Evolutionary conservation across 2,888 invertebrate genomes (phyloP).

Genomic region (Meteorus cinctellus): DNA sequence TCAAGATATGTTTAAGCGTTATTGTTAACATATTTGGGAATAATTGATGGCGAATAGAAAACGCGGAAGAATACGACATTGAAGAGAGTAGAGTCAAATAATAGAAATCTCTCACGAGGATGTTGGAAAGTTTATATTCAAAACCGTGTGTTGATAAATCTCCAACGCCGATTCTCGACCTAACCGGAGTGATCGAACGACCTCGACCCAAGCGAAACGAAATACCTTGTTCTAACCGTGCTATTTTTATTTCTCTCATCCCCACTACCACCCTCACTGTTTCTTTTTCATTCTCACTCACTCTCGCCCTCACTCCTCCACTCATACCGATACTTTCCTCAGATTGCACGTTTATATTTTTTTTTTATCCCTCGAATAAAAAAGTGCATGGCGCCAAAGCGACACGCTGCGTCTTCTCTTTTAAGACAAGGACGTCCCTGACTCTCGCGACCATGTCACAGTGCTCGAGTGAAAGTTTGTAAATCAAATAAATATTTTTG

Average conservation of each 20-base stretch:
- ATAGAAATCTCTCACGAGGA: neutral
- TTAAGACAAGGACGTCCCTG: slow-evolving; percentile 50
- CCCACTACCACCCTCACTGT: slow-evolving; percentile 3
- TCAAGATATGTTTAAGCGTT: no score
- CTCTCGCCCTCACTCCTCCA: neutral
- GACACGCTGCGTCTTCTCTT: slow-evolving; percentile 36
- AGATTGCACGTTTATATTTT: slow-evolving; percentile 30
- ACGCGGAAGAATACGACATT: neutral
- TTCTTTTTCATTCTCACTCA: neutral
- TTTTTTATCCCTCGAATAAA: slow-evolving; percentile 21
- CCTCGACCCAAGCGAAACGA: slow-evolving; percentile 50
- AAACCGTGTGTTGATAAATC: slow-evolving; percentile 15
- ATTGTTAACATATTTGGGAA: neutral
- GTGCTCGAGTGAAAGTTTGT: slow-evolving; percentile 55
- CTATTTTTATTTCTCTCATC: slow-evolving; percentile 29
- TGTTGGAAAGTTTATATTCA: slow-evolving; percentile 5
- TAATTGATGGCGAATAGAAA: neutral
- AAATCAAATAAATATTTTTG: slow-evolving; percentile 53
- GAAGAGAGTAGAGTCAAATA: neutral
- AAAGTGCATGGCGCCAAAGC: slow-evolving; percentile 41
- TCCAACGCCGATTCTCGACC: neutral
- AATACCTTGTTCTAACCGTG: slow-evolving; percentile 40
- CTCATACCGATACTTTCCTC: slow-evolving; percentile 13
- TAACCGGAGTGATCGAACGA: slow-evolving; percentile 45
- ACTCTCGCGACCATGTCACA: slow-evolving; percentile 48